Evolutionary conservation across 2,797 vertebrate species (phyloP).

Genomic region (Lateolabrax maculatus): DNA sequence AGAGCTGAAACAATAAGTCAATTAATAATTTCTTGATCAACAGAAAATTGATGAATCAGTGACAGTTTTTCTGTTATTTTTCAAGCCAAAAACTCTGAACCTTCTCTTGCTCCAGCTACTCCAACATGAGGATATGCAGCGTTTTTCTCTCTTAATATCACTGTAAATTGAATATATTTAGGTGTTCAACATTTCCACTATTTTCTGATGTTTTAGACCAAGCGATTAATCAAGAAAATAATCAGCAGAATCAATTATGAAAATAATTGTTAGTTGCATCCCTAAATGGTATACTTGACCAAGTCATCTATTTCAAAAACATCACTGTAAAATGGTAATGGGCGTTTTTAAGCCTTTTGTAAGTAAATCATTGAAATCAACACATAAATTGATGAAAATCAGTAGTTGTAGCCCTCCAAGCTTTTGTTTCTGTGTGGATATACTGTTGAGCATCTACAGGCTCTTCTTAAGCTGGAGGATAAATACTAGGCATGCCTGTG

Average conservation of each 20-base stretch:
- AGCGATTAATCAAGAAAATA: not conserved
- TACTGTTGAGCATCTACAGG: not conserved
- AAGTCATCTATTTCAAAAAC: not conserved
- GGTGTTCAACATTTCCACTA: not conserved
- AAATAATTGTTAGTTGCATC: not conserved
- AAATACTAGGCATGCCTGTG: slow-evolving; percentile 1
- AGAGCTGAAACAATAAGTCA: not conserved
- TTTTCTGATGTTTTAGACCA: slow-evolving; percentile 4
- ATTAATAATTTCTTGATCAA: not conserved
- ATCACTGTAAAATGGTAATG: not conserved
- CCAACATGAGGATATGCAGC: not conserved
- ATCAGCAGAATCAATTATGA: not conserved
- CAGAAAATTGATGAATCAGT: not conserved
- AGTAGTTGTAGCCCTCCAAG: not conserved
- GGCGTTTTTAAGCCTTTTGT: not conserved
- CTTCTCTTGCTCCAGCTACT: too few relatives aligned
- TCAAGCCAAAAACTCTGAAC: too few relatives aligned
- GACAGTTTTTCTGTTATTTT: too few relatives aligned
- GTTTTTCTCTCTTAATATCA: not conserved
- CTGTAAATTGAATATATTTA: not conserved
- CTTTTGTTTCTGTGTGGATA: not conserved
- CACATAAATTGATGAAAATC: not conserved
- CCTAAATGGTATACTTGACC: not conserved
- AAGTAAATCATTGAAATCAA: not conserved
- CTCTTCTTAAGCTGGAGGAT: not conserved